phyloP scores from a whole-genome alignment of 2,113 vertebrate species.

The Myiagra hebetior region DNA sequence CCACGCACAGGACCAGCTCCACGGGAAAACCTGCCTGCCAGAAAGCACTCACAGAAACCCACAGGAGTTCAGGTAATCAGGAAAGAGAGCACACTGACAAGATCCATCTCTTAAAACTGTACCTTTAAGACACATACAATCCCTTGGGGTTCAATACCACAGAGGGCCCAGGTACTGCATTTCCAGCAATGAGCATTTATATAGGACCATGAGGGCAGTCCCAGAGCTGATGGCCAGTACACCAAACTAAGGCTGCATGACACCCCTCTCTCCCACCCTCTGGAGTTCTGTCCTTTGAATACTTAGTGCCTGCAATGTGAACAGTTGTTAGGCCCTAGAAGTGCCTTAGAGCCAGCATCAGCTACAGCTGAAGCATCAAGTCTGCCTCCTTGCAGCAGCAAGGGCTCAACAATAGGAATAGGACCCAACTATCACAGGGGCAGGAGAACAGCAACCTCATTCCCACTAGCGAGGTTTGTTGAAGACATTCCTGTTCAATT shows the following conservation, averaged over 20 bases:
- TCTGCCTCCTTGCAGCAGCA: neutral
- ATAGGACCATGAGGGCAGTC: neutral
- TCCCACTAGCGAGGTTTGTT: neutral
- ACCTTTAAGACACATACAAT: neutral
- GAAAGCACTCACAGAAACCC: neutral
- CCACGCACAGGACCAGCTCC: fast-evolving
- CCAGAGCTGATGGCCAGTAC: neutral
- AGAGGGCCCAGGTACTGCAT: neutral
- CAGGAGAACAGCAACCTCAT: neutral
- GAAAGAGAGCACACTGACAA: neutral
- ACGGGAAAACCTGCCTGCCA: neutral
- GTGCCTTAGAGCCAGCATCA: neutral
- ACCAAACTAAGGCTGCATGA: neutral
- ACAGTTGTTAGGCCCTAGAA: neutral
- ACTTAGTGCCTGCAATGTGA: neutral
- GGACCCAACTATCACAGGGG: neutral
- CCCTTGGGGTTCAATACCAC: neutral
- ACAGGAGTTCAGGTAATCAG: neutral
- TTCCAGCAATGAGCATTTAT: neutral
- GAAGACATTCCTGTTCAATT: neutral
- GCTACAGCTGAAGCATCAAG: neutral
- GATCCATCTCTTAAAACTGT: neutral
- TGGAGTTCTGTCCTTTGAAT: neutral
- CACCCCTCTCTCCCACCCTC: too few species aligned
- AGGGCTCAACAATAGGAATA: neutral